These are phyloP conservation scores for Ptilonorhynchus violaceus DNA, from an alignment of 2,113 vertebrate genomes.

Conservation along the genomic window DNA sequence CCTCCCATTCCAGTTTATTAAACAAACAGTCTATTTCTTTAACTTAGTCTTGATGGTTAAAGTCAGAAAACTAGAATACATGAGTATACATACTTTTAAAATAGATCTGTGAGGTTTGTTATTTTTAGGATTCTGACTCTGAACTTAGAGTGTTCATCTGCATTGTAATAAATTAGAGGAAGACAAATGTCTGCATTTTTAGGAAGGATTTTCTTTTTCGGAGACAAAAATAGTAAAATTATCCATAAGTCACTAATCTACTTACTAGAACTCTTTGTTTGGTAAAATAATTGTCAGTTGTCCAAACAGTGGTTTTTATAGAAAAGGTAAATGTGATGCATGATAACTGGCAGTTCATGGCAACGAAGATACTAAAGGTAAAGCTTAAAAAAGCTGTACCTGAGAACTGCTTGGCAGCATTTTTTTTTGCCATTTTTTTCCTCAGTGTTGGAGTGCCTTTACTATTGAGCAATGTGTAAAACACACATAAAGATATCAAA, in stretches of 20 bases:
- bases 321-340: neutral
- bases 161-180: neutral
- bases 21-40: neutral
- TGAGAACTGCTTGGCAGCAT: neutral
- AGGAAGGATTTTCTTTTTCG: neutral
- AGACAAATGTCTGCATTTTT: neutral
- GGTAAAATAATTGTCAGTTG: neutral
- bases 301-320: neutral
- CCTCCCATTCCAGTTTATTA: neutral
- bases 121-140: neutral
- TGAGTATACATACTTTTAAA: neutral
- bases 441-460: neutral
- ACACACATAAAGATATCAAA: neutral
- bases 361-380: neutral
- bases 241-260: neutral
- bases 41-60: neutral
- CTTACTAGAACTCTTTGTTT: neutral
- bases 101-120: neutral
- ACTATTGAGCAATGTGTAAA: neutral
- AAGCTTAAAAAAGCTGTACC: neutral
- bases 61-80: neutral
- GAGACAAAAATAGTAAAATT: neutral
- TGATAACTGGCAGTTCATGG: neutral
- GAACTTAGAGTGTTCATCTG: neutral
- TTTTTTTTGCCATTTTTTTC: fast-evolving